Evolutionary conservation across 2,888 invertebrate genomes (phyloP).

Genomic region (Eupithecia inturbata): DNA sequence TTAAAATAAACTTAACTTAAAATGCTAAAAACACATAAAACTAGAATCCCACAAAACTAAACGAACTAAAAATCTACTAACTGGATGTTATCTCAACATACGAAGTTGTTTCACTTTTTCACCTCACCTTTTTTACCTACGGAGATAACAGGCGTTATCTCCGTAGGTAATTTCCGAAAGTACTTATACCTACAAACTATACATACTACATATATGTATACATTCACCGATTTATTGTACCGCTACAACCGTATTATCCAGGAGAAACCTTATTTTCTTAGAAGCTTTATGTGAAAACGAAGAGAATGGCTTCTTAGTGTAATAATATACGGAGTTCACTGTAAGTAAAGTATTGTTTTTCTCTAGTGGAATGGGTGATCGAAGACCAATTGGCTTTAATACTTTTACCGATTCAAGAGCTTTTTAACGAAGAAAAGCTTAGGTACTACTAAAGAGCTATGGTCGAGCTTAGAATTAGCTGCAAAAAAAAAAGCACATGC

Average conservation of each 20-base stretch:
- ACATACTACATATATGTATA: too few species aligned
- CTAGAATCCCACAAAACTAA: neutral
- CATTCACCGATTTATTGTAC: conserved; percentile 68
- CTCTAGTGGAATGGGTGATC: neutral
- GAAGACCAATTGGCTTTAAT: neutral
- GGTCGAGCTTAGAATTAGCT: too few species aligned
- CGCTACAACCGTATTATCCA: conserved; percentile 65
- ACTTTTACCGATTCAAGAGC: neutral
- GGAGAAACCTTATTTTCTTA: conserved; percentile 61
- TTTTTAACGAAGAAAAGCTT: neutral
- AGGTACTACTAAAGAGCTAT: neutral
- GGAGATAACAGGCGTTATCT: conserved; percentile 16
- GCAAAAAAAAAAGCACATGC: too few species aligned
- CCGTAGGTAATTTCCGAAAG: conserved; percentile 60
- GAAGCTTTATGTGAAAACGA: conserved; percentile 62
- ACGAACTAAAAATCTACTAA: neutral
- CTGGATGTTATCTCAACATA: neutral
- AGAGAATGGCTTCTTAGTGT: conserved; percentile 52
- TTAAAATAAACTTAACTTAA: too few species aligned
- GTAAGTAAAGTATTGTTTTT: conserved; percentile 28
- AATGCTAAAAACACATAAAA: neutral
- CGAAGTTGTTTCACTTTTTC: neutral
- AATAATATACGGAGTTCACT: conserved; percentile 48
- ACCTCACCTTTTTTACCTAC: too few species aligned
- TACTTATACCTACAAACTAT: too few species aligned